These are phyloP conservation scores for Bradypus variegatus DNA, from an alignment of 2,797 vertebrate species.

Conservation along the genomic window DNA sequence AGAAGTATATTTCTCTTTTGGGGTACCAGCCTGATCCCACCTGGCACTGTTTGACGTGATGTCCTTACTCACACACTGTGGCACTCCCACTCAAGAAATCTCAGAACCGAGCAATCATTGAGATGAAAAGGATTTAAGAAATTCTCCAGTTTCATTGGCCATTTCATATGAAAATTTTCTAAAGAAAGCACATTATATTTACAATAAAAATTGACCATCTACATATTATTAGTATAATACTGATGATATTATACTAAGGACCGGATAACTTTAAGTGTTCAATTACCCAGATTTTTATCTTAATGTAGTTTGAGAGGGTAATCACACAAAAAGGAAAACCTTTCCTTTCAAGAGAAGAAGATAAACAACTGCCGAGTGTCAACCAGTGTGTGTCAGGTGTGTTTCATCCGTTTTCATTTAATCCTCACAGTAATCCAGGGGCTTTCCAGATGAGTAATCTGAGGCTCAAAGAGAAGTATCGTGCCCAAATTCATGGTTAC, in stretches of 20 bases:
- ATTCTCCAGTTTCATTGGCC: background rate
- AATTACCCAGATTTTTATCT: background rate
- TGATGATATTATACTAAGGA: background rate
- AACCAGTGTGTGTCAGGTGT: background rate
- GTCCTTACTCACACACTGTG: background rate
- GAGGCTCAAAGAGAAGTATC: background rate
- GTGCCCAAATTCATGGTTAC: background rate
- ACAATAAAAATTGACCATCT: background rate
- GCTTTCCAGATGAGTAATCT: background rate
- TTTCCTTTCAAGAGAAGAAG: constrained; percentile 26
- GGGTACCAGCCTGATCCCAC: background rate
- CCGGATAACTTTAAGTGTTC: background rate
- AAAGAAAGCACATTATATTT: background rate
- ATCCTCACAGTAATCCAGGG: background rate
- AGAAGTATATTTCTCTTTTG: background rate
- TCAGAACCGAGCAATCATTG: background rate
- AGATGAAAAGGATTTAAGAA: background rate
- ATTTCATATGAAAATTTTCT: constrained; percentile 7
- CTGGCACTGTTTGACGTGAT: background rate
- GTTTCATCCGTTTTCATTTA: background rate
- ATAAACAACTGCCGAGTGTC: background rate
- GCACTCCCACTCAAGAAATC: background rate
- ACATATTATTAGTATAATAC: background rate
- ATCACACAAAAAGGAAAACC: background rate
- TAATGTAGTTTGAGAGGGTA: constrained; percentile 14